These are phyloP conservation scores for Sesamia nonagrioides DNA, from an alignment of 1,140 invertebrate species.

Conservation along the genomic window DNA sequence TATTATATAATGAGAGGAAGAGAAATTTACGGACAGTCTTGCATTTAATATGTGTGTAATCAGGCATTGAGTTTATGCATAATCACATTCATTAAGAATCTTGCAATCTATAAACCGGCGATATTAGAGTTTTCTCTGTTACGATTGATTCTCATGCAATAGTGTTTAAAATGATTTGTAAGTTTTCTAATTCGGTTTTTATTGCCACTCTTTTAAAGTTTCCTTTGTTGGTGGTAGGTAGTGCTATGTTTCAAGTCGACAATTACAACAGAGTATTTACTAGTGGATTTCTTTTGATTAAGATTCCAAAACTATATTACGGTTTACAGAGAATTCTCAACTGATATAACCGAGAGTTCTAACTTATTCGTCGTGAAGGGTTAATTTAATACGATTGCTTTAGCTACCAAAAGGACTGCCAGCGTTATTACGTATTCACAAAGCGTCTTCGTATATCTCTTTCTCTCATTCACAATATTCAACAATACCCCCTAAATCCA, in stretches of 20 bases:
- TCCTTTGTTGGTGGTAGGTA: background rate
- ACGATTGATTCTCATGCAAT: background rate
- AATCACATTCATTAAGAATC: no score
- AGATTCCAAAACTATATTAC: constrained; percentile 7
- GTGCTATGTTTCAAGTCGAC: constrained; percentile 3
- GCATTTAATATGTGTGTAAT: no score
- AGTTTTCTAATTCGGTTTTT: constrained; percentile 17
- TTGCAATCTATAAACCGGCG: background rate
- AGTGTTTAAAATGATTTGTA: background rate
- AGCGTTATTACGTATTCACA: background rate
- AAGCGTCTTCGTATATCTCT: background rate
- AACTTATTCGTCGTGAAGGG: background rate
- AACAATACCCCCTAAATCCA: constrained; percentile 44
- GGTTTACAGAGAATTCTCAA: background rate
- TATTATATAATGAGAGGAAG: no score
- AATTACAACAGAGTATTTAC: constrained; percentile 3
- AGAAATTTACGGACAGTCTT: no score
- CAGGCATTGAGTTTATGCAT: no score
- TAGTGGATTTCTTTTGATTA: constrained; percentile 10
- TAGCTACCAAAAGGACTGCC: background rate
- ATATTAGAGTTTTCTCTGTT: background rate
- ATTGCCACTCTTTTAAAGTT: constrained; percentile 5
- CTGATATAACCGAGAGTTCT: background rate
- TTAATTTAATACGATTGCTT: constrained; percentile 15
- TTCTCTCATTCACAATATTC: constrained; percentile 47